Evolutionary conservation across 2,888 invertebrate species (phyloP).

Genomic region (Phragmatobia fuliginosa): DNA sequence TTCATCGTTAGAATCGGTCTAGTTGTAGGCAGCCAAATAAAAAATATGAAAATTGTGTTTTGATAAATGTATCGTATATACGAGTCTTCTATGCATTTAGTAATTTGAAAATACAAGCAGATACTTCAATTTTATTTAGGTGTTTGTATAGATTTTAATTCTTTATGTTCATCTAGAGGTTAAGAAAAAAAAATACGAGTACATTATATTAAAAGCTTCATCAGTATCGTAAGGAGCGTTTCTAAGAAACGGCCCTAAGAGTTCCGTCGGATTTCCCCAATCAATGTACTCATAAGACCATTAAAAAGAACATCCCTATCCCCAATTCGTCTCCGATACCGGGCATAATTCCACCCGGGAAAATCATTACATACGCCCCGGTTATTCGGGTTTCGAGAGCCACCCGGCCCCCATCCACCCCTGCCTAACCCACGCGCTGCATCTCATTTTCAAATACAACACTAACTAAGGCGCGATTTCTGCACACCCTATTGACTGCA

Average conservation of each 20-base stretch:
- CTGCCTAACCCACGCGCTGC: constrained; percentile 74
- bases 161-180: too few relatives aligned
- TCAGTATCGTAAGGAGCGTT: constrained; percentile 12
- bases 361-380: constrained; percentile 86
- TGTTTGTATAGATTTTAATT: too few relatives aligned
- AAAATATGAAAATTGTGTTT: too few relatives aligned
- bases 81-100: too few relatives aligned
- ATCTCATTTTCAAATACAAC: constrained; percentile 85
- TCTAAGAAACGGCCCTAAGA: constrained; percentile 33
- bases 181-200: not conserved
- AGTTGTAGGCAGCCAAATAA: too few relatives aligned
- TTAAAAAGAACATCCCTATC: constrained; percentile 65
- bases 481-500: constrained; percentile 60
- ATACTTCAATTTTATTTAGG: too few relatives aligned
- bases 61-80: too few relatives aligned
- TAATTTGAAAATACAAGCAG: too few relatives aligned
- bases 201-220: not conserved
- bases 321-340: constrained; percentile 79
- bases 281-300: constrained; percentile 59
- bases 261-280: constrained; percentile 56
- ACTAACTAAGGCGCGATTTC: constrained; percentile 74
- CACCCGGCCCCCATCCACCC: constrained; percentile 58
- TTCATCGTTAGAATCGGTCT: too few relatives aligned
- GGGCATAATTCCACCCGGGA: constrained; percentile 83
- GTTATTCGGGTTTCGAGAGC: constrained; percentile 85